These are phyloP conservation scores for Calephelis perditalis DNA, from an alignment of 2,888 invertebrate genomes.

Conservation along the genomic window DNA sequence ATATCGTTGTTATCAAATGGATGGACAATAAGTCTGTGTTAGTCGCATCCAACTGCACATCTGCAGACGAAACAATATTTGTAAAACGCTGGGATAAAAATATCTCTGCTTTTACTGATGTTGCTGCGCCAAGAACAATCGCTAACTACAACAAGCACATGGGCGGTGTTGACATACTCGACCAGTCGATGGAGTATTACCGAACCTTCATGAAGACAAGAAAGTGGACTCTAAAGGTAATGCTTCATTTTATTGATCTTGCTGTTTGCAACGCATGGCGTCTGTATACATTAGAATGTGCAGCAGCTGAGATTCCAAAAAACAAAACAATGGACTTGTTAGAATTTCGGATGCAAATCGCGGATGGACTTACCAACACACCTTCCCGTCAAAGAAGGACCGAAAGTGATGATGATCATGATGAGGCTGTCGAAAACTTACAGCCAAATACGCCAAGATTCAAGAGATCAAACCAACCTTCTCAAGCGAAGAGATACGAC, in stretches of 20 bases:
- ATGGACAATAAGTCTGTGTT: conserved; percentile 2
- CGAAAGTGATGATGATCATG: conserved; percentile 1
- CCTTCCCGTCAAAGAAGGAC: conserved; percentile 2
- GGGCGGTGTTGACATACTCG: conserved; percentile 29
- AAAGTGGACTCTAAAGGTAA: conserved; percentile 38
- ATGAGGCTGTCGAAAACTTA: neutral
- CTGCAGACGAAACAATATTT: no score
- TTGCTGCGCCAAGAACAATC: conserved; percentile 28
- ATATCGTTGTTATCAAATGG: conserved; percentile 12
- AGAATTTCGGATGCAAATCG: conserved; percentile 3
- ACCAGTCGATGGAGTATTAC: conserved; percentile 34
- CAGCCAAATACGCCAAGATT: neutral
- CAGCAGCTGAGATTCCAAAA: conserved; percentile 7
- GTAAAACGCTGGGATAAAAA: conserved; percentile 26
- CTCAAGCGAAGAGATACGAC: conserved; percentile 32
- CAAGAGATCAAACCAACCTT: conserved; percentile 25
- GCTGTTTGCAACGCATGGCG: conserved; percentile 34
- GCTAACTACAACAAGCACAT: conserved; percentile 27
- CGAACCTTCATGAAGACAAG: conserved; percentile 36
- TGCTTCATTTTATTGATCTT: conserved; percentile 35
- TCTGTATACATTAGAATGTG: conserved; percentile 25
- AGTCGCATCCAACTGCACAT: neutral
- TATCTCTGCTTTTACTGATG: conserved; percentile 24
- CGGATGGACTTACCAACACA: conserved; percentile 10
- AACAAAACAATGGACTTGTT: conserved; percentile 10